Conservation (phyloP, 2,888 invertebrate genomes). For the Anthophora plumipes region DNA sequence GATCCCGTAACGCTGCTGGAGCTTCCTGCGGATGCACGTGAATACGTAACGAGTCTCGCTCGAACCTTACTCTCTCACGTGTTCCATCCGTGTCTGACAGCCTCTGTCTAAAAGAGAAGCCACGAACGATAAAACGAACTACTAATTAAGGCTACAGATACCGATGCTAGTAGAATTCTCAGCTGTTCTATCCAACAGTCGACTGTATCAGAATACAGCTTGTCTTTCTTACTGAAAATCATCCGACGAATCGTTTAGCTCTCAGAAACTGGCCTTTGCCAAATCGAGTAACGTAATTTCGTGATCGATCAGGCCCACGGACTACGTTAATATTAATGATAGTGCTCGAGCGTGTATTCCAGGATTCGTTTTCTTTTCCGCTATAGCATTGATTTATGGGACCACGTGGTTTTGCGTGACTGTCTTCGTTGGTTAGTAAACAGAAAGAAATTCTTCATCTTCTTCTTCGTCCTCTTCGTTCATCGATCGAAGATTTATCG, state of each 20-base stretch:
- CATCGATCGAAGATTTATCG: constrained; percentile 23
- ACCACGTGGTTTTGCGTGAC: constrained; percentile 23
- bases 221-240: constrained; percentile 2
- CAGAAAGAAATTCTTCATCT: not conserved
- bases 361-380: constrained; percentile 51
- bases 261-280: constrained; percentile 18
- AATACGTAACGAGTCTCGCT: constrained; percentile 62
- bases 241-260: constrained; percentile 10
- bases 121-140: constrained; percentile 57
- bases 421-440: constrained; percentile 7
- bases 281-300: constrained; percentile 52
- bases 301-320: constrained; percentile 28
- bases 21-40: constrained; percentile 54
- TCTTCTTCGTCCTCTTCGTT: not conserved
- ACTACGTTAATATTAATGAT: constrained; percentile 55
- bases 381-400: constrained; percentile 50
- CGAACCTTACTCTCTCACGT: constrained; percentile 38
- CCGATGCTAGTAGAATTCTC: constrained; percentile 22
- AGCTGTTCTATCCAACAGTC: not conserved
- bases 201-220: not conserved
- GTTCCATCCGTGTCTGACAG: constrained; percentile 51
- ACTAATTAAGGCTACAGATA: constrained; percentile 63
- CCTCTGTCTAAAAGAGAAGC: constrained; percentile 35
- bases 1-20: not conserved
- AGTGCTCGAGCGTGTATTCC: constrained; percentile 41